phyloP scores from a whole-genome alignment of 1,140 invertebrate genomes.

The Luehdorfia chinensis region DNA sequence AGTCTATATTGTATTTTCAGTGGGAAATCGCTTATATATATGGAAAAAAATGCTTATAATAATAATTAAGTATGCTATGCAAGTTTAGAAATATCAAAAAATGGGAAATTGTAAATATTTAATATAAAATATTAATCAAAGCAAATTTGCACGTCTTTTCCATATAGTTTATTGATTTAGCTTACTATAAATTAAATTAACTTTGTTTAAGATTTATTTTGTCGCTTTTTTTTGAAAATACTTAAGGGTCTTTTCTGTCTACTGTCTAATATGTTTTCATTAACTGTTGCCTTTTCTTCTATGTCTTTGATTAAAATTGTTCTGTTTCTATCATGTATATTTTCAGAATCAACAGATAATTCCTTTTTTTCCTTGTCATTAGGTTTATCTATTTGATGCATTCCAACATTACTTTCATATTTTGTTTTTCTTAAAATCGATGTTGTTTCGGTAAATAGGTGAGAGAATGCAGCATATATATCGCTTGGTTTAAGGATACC shows the following conservation, averaged over 20 bases:
- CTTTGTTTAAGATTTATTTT: conserved; percentile 34
- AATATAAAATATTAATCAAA: too few relatives aligned
- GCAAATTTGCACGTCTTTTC: too few relatives aligned
- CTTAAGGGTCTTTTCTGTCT: conserved; percentile 43
- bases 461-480: conserved; percentile 51
- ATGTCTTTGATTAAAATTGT: conserved; percentile 58
- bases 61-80: too few relatives aligned
- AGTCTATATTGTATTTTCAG: too few relatives aligned
- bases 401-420: conserved; percentile 22
- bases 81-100: too few relatives aligned
- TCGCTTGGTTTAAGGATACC: conserved; percentile 65
- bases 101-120: too few relatives aligned
- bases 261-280: conserved; percentile 25
- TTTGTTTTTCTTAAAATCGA: conserved; percentile 69
- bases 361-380: too few relatives aligned
- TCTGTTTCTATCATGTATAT: conserved; percentile 20
- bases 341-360: background rate
- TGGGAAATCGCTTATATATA: too few relatives aligned
- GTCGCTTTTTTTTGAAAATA: conserved; percentile 60
- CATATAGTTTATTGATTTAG: too few relatives aligned
- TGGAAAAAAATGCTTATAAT: too few relatives aligned
- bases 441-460: conserved; percentile 45
- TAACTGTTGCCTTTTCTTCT: conserved; percentile 35
- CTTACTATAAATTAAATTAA: too few relatives aligned
- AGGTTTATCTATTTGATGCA: conserved; percentile 5